A percentile compares a stretch with the other conserved stretches of the same genome.
Conservation (phyloP, 2,888 invertebrate genomes). For the Agriopis aurantiaria region DNA sequence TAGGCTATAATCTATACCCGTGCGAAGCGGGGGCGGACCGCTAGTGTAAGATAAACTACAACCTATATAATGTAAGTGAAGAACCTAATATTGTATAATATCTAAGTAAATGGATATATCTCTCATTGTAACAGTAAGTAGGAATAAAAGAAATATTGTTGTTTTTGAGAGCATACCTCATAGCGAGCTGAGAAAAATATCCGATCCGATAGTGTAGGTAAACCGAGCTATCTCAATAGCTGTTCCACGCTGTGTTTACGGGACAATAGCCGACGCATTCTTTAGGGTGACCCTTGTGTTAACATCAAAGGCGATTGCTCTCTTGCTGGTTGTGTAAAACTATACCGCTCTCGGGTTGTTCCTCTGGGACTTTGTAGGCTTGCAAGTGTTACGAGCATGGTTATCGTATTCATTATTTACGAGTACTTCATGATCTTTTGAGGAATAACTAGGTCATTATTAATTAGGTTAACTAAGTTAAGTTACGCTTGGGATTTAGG, state of each 20-base stretch:
- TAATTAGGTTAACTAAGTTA: background rate
- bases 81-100: no score
- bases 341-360: slow-evolving; percentile 20
- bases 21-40: no score
- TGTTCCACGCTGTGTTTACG: slow-evolving; percentile 18
- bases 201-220: background rate
- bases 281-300: slow-evolving; percentile 34
- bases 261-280: slow-evolving; percentile 32
- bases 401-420: slow-evolving; percentile 9
- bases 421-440: background rate
- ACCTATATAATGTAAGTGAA: no score
- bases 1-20: no score
- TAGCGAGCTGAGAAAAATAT: no score
- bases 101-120: no score
- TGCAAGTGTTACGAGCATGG: background rate
- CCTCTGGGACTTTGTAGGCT: slow-evolving; percentile 14
- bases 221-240: slow-evolving; percentile 4
- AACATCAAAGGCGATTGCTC: slow-evolving; percentile 45
- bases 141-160: background rate
- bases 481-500: background rate
- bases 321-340: slow-evolving; percentile 30
- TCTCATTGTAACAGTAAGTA: background rate
- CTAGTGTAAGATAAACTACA: no score
- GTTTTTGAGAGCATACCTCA: no score
- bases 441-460: background rate